Evolutionary conservation across 1,140 invertebrate species (phyloP), one percentile per base, ranked within the genome.

Genomic region (Zaprionus taronus): DNA sequence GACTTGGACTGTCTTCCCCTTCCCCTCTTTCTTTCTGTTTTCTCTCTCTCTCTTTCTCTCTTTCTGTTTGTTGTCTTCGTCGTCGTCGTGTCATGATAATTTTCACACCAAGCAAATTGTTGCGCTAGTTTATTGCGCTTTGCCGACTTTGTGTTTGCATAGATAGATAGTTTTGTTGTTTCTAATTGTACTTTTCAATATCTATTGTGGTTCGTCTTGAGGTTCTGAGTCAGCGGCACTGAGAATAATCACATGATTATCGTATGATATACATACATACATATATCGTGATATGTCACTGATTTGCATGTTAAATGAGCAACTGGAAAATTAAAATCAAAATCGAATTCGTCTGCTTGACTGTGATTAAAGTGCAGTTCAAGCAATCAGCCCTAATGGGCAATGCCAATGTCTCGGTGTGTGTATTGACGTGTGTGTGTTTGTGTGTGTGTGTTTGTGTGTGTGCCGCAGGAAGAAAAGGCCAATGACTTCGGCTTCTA

Each of bases 211-310:
- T 6, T 20, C 11, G 15, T 28, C 20, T 57, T 58, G 49, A 20
- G 31, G n/a, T n/a, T 63, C 62, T 89, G 83, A 87, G 51, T 89
- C 84, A 89, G 17, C 44, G n/a, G 71, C 51, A 72, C 47, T 65
- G 0, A n/a, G 68, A 73, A 89, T 86, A 80, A 81, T 84, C 83
- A 84, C 83, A 84, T 87, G 78, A 89, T 87, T 84, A 87, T 76
- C 81, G 89, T 89, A 75, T 70, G 60, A 63, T 63, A 36, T 69
- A 24, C 2, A 26, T 7, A 20, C 1, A 20, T 20, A 20, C 1
- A 31, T 36, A 14, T 31, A 28, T 67, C 47, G 58, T 70, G 57
- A 17, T 22, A 26, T 67, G 36, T 61, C 31, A 26, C 14, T 69
- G 20, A 38, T 77, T 77, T 72, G 22, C 67, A 70, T 70, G 55